Base-by-base conservation (phyloP, 37 sponge, comb jelly and placozoan genomes). In the Halichondria panicea region DNA sequence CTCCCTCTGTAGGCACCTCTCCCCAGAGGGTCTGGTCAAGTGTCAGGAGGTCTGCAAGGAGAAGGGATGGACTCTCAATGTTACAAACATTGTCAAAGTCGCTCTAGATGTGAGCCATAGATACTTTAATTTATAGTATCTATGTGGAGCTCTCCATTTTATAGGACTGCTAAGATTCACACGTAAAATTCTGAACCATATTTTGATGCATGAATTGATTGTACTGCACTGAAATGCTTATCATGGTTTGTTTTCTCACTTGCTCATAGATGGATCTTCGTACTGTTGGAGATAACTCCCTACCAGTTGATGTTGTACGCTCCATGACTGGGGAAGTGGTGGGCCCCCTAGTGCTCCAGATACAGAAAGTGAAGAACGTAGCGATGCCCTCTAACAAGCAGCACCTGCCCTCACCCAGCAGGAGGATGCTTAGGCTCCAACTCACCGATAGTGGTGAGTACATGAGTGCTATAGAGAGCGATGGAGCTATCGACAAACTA, bases 401-500 rank as follows among this genome's bases (percentile, higher is more conserved):
- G 74, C 66, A 81, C 31, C 54, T 48, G 38, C 42, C 55, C 12
- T 44, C 41, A 0, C 55, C 72, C 0, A 31, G 45, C 18, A 77
- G 45, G 41, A 52, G 89, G 50, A 66, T 92, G 31, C 69, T 92
- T 33, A 50, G 81, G 38, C 22, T 92, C 9, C 79, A 81, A 8
- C 69, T 92, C 43, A 88, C 93, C 13, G 93, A 92, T 80, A 89
- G 93, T 30, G 79, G 81, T 37, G 44, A 25, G 19, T 34, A 76
- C 54, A 31, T 71, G 36, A 74, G 68, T 84, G 93, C 81, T 41
- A 34, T 87, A 28, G 93, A 92, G 53, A 54, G 79, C 28, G 72
- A 76, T 55, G 76, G 81, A 44, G 40, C 72, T 24, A 46, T 89
- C 2, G 11, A 15, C 0, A 78, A 66, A 32, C 57, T 85, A 11